These are phyloP conservation scores for Scatophagus argus DNA, from an alignment of 2,113 vertebrate species.

Conservation along the genomic window DNA sequence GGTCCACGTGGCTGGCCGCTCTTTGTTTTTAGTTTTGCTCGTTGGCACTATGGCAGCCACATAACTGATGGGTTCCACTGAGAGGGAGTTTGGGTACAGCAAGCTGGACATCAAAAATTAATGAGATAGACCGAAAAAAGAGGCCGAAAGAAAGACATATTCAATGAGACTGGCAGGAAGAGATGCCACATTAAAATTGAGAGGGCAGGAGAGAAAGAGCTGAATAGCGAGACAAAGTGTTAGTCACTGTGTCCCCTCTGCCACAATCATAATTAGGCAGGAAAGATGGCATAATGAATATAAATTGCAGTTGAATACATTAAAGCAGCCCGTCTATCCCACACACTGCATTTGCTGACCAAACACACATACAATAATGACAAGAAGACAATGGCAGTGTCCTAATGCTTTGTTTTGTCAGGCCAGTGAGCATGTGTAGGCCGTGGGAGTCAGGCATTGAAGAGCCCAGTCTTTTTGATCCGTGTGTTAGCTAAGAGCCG, in stretches of 20 bases:
- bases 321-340: constrained; percentile 35
- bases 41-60: constrained; percentile 2
- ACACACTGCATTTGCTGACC: constrained; percentile 39
- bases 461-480: constrained; percentile 45
- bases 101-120: neutral
- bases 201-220: constrained; percentile 23
- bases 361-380: constrained; percentile 31
- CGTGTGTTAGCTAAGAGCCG: constrained; percentile 16
- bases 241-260: constrained; percentile 37
- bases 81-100: neutral
- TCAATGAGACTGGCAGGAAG: constrained; percentile 6
- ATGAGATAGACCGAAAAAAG: constrained; percentile 7
- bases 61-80: neutral
- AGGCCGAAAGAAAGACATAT: neutral
- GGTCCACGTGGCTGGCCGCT: constrained; percentile 47
- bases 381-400: constrained; percentile 43
- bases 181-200: constrained; percentile 22
- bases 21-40: constrained; percentile 34
- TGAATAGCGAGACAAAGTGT: constrained; percentile 24
- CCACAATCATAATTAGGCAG: constrained; percentile 51
- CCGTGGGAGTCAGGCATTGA: constrained; percentile 53
- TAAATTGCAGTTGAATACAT: constrained; percentile 67
- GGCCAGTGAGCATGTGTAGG: constrained; percentile 19
- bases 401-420: constrained; percentile 39
- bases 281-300: constrained; percentile 64